Evolutionary conservation across 2,797 vertebrate species (phyloP), one percentile per base, ranked within the genome.

Genomic region (Acanthurus tractus): DNA sequence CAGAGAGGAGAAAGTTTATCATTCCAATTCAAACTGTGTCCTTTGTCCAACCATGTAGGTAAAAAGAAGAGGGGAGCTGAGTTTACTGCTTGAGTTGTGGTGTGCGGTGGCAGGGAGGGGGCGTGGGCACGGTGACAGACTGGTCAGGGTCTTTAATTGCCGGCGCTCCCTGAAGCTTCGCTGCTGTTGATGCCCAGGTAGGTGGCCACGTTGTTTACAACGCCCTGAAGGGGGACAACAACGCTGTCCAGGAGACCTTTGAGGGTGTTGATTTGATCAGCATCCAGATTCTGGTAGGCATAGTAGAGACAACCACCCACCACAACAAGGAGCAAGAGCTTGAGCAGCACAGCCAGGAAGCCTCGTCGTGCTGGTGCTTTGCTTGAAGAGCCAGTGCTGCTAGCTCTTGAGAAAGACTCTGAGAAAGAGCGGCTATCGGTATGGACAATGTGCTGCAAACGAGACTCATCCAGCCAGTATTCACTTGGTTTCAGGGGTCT

Each of bases 201-300:
- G 74, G 82, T 70, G 81, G 77, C 79, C 6, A 83, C 84, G 25
- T 61, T 84, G 52, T 85, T 86, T 54, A 78, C 84, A 1, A 45
- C 67, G 0, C 55, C 66, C 65, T 88, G 88, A 45, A 94, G 61
- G 0, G 93, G 88, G 67, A 86, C 52, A 4, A 88, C 0, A 42
- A 87, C 70, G 53, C 48, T 78, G 82, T 91, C 88, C n/a, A 81
- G 53, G 58, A 90, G 81, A 73, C 59, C 75, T 92, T 83, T 78
- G 82, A 98, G 95, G 46, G 95, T 92, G 90, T 93, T 95, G 87
- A 94, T 88, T 90, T 96, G 94, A 79, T 96, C 93, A 69, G 92
- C 96, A 86, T 97, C 96, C 96, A 98, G 96, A 82, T 96, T 96
- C 93, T 97, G 95, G 93, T 97, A 97, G 89, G 94, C 94, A 63